phyloP scores from a whole-genome alignment of 2,797 vertebrate genomes.

The Chanos chanos region DNA sequence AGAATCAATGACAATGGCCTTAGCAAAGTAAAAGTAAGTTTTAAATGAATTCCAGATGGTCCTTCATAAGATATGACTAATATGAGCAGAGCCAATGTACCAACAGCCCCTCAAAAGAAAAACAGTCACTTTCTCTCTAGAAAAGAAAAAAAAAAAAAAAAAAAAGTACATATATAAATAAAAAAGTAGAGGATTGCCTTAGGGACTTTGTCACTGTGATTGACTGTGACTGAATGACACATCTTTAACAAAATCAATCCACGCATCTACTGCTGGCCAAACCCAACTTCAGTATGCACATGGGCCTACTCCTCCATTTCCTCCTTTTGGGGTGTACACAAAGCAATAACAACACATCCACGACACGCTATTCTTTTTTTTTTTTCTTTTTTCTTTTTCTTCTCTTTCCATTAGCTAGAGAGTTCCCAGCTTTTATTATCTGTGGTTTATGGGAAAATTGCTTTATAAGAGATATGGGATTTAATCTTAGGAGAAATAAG shows the following conservation, averaged over 20 bases:
- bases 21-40: too few relatives aligned
- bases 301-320: constrained; percentile 34
- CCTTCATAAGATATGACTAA: too few relatives aligned
- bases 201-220: constrained; percentile 38
- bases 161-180: constrained; percentile 15
- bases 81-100: too few relatives aligned
- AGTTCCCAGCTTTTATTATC: constrained; percentile 50
- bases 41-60: too few relatives aligned
- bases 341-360: constrained; percentile 38
- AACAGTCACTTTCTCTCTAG: too few relatives aligned
- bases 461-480: constrained; percentile 54
- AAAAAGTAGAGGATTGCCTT: constrained; percentile 6
- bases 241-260: constrained; percentile 28
- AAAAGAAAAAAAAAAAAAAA: too few relatives aligned
- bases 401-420: too few relatives aligned
- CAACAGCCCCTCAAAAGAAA: too few relatives aligned
- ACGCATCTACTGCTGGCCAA: constrained; percentile 20
- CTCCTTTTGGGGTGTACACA: constrained; percentile 21
- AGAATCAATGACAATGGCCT: too few relatives aligned
- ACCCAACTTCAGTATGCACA: constrained; percentile 2
- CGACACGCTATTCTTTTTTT: constrained; percentile 49
- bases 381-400: too few relatives aligned
- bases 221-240: constrained; percentile 37
- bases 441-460: constrained; percentile 55
- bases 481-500: constrained; percentile 62